phyloP scores from a whole-genome alignment of 1,140 invertebrate species.

The Cyrtorhinus lividipennis region DNA sequence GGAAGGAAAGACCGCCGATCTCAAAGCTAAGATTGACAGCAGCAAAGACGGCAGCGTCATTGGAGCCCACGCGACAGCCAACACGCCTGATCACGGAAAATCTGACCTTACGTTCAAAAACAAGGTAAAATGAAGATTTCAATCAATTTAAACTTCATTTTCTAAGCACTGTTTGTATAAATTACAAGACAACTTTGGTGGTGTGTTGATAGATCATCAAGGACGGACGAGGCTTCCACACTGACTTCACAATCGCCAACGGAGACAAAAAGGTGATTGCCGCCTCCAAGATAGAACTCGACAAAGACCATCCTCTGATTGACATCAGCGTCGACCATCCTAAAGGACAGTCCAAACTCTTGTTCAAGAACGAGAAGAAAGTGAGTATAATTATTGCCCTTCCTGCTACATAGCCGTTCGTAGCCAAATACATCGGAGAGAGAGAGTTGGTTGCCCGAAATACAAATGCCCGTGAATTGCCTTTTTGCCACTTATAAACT shows the following conservation, averaged over 20 bases:
- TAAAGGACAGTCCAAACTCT: conserved; percentile 23
- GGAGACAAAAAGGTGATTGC: conserved; percentile 33
- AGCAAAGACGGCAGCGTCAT: conserved; percentile 10
- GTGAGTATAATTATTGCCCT: background rate
- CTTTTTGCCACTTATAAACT: too few species aligned
- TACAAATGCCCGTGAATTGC: too few species aligned
- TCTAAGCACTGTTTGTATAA: too few species aligned
- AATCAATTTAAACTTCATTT: too few species aligned
- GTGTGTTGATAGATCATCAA: background rate
- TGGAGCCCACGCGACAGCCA: conserved; percentile 8
- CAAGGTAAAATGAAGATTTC: conserved; percentile 14
- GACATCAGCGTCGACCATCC: conserved; percentile 22
- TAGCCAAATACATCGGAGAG: too few species aligned
- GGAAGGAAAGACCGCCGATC: conserved; percentile 27
- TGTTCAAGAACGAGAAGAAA: conserved; percentile 20
- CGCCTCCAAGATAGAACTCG: conserved; percentile 32
- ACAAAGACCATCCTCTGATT: conserved; percentile 27
- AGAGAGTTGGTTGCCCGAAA: too few species aligned
- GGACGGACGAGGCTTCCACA: conserved; percentile 32
- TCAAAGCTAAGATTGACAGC: conserved; percentile 35
- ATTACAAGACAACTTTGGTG: too few species aligned
- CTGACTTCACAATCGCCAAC: conserved; percentile 31
- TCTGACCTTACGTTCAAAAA: conserved; percentile 15
- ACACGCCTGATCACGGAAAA: conserved; percentile 19
- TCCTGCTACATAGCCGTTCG: too few species aligned